Conservation (phyloP, 2,113 vertebrate species). For the Australoheros scitulus region DNA sequence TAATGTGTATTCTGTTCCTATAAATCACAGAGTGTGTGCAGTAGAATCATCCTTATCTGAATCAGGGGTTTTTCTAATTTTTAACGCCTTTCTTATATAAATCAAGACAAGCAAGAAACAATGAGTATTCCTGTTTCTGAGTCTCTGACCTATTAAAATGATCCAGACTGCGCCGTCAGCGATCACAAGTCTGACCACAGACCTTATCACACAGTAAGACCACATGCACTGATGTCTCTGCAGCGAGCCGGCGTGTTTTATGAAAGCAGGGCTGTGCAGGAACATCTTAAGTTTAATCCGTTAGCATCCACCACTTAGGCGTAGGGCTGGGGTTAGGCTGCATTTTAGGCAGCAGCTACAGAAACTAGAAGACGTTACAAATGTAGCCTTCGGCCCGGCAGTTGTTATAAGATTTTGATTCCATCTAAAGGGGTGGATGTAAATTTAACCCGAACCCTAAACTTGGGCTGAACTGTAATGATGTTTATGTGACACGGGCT, state of each 20-base stretch:
- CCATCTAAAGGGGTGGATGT: not conserved
- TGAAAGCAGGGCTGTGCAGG: not conserved
- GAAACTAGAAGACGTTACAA: not conserved
- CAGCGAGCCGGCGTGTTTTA: not conserved
- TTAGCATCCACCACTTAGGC: not conserved
- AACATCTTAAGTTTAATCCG: not conserved
- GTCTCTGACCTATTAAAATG: not conserved
- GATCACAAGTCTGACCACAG: constrained; percentile 21
- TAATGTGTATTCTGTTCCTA: not conserved
- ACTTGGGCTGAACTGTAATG: constrained; percentile 35
- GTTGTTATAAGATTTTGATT: not conserved
- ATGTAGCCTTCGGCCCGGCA: not conserved
- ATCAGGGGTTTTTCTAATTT: not conserved
- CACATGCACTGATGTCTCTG: not conserved
- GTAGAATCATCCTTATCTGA: not conserved
- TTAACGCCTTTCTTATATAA: not conserved
- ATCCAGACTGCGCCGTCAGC: not conserved
- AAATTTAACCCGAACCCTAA: not conserved
- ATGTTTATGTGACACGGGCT: constrained; percentile 36
- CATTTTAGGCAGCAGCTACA: not conserved
- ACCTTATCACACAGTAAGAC: not conserved
- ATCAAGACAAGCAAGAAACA: not conserved
- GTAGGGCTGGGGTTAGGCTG: not conserved
- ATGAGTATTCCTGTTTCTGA: not conserved
- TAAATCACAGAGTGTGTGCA: not conserved